Evolutionary conservation across 2,797 vertebrate species (phyloP), one percentile per base, ranked within the genome.

Genomic region (Steatocranus sp.): DNA sequence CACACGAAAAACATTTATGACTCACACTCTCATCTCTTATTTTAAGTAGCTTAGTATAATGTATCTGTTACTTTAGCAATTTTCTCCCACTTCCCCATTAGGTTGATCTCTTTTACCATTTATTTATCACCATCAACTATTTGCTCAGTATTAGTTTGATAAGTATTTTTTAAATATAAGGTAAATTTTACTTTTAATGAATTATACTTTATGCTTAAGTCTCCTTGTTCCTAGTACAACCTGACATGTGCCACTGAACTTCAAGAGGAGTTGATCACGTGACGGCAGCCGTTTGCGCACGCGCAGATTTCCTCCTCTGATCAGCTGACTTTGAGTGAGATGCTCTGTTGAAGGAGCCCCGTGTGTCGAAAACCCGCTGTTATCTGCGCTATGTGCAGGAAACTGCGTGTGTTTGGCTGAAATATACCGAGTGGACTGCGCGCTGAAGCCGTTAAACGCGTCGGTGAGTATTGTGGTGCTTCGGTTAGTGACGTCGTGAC

Each of bases 311-410:
- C 5, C 46, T 81, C 43, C 18, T 58, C 25, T 32, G 93, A 86
- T 96, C 96, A 96, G 95, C 95, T 96, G 96, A 96, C 95, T 87
- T 41, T 90, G 90, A 91, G 76, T 89, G 91, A 94, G 91, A 94
- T 91, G 91, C 75, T 92, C 25, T 87, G 78, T 66, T 86, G 91
- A 91, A 90, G 89, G 88, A 90, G 79, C 90, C 85, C 83, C 11
- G 58, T 80, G 85, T 85, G 75, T 75, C 82, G 36, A 87, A 91
- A 90, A 82, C 54, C 86, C 48, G 78, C 61, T 48, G 36, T 78
- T 87, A 80, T 90, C 20, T 74, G 41, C 68, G 87, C 76, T 63
- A 93, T 93, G 93, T 78, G 75, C 81, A 58, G 78, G 20, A 84
- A 87, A 48, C 73, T 88, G 74, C 46, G 11, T 32, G 36, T 36